phyloP scores from a whole-genome alignment of 2,888 invertebrate species.

The Pinctada fucata region DNA sequence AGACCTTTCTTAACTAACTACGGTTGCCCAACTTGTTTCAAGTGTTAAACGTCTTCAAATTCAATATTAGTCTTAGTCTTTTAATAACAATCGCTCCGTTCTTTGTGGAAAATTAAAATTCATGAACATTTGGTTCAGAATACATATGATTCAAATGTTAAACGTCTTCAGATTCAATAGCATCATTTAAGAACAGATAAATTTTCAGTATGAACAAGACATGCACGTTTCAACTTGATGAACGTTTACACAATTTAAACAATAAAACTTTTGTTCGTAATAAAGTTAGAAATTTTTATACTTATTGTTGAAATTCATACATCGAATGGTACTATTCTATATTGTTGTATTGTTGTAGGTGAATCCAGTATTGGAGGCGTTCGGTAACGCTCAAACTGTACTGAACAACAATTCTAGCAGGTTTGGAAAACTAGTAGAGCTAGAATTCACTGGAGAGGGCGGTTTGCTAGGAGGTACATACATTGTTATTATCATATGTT shows the following conservation, averaged over 20 bases:
- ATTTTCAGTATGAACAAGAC: neutral
- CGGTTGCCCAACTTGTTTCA: no score
- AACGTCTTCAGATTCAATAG: neutral
- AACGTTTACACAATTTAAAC: neutral
- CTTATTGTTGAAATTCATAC: no score
- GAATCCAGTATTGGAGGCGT: constrained; percentile 67
- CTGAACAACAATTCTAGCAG: constrained; percentile 68
- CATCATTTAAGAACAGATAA: neutral
- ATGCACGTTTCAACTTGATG: neutral
- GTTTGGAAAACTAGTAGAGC: constrained; percentile 68
- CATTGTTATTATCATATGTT: no score
- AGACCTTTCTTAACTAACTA: no score
- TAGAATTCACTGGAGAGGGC: constrained; percentile 48
- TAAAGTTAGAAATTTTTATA: no score
- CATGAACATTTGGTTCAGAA: no score
- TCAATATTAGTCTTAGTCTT: no score
- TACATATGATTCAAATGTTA: neutral
- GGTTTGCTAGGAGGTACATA: constrained; percentile 49
- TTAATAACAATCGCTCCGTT: no score
- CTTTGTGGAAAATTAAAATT: no score
- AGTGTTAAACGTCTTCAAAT: no score
- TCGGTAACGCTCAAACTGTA: constrained; percentile 69
- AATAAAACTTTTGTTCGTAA: no score
- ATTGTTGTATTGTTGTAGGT: constrained; percentile 49
- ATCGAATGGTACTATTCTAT: no score